Base-by-base conservation (phyloP, 2,113 vertebrate genomes). In the Pongo abelii region DNA sequence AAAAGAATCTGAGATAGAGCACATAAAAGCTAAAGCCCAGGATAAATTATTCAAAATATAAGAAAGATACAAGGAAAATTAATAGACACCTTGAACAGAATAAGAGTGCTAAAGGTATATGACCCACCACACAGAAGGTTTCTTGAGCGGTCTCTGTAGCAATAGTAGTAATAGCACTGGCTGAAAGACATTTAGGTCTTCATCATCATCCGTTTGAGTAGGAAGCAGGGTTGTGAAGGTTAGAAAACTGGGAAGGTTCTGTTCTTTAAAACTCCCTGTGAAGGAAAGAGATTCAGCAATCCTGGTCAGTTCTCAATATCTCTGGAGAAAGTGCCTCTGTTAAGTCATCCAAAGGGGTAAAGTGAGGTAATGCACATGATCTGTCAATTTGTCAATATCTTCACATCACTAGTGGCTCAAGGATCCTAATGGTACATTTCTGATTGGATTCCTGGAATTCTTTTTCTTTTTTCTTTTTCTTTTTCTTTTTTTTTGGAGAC, bases 61-160 rank as follows among this genome's bases (percentile, higher is more conserved):
- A 59, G 61, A 80, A 96, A 94, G 48, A 90, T 78, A 64, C 6
- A 52, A 91, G 85, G 84, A 72, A 96, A 90, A 96, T 67, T 25
- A 94, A 95, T 72, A 92, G 91, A 93, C 20, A 92, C 43, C 35
- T 80, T 84, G 61, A 85, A 52, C 27, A 78, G 96, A 97, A 79
- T 67, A 75, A 86, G 87, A 74, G 40, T 48, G 23, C 20, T 75
- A 38, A 30, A 74, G 22, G 23, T 25, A 43, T 22, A 25, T 3
- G 55, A 64, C 43, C 38, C 5, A 46, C 57, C 22, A 30, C 3
- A 4, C 8, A 16, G 50, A 80, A 11, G 25, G 0, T 50, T 83
- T 72, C 64, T 48, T n/a, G 22, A 46, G 11, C 20, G 30, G 52
- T 69, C 43, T 72, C 59, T 35, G 46, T n/a, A 88, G 70, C 18